Evolutionary conservation across 2,797 vertebrate genomes (phyloP).

Genomic region (Sardinella longiceps): DNA sequence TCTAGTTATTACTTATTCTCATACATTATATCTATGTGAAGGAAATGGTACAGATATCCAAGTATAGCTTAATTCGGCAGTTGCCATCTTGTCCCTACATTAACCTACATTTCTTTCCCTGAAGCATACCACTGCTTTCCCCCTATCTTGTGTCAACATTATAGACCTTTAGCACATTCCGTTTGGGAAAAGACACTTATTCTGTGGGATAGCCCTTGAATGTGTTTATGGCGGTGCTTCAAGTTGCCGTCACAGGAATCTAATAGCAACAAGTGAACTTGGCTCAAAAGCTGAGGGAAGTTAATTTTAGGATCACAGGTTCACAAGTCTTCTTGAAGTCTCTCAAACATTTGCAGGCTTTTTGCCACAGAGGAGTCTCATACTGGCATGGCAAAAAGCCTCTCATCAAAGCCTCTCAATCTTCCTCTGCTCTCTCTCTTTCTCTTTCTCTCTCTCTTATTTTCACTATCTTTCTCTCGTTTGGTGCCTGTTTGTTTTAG

Average conservation of each 20-base stretch:
- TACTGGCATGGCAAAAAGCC: neutral
- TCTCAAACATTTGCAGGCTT: neutral
- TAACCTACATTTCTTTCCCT: neutral
- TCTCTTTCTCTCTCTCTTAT: neutral
- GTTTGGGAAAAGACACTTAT: neutral
- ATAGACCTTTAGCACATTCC: neutral
- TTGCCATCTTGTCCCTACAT: neutral
- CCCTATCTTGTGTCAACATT: neutral
- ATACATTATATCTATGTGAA: neutral
- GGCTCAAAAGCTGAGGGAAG: neutral
- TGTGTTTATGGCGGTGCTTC: neutral
- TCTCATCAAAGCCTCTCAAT: neutral
- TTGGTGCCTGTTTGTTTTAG: constrained; percentile 35
- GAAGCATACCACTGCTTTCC: neutral
- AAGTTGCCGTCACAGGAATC: neutral
- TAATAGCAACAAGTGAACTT: neutral
- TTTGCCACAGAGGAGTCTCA: neutral
- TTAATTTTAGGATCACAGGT: neutral
- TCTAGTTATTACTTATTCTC: too few relatives aligned
- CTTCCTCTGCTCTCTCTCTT: neutral
- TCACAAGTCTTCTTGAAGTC: neutral
- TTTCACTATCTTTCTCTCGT: neutral
- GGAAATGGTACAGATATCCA: neutral
- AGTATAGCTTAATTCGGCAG: neutral
- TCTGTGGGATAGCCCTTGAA: neutral